Evolutionary conservation across 1,140 invertebrate genomes (phyloP).

Genomic region (Brachionus rotundiformis): DNA sequence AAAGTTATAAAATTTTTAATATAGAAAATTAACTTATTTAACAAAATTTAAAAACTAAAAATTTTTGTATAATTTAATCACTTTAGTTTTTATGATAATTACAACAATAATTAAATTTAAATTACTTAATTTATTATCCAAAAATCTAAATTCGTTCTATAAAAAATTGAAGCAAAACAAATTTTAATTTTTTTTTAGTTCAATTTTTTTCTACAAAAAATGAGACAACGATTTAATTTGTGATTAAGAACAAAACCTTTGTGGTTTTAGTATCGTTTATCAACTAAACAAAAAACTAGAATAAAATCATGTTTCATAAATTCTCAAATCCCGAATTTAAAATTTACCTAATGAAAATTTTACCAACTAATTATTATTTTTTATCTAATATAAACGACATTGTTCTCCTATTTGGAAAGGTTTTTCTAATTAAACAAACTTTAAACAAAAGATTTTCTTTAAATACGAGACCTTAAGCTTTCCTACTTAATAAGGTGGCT

Average conservation of each 20-base stretch:
- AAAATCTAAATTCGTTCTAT: background rate
- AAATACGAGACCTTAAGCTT: background rate
- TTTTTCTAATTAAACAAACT: slow-evolving; percentile 8
- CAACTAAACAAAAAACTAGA: background rate
- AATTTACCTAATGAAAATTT: slow-evolving; percentile 13
- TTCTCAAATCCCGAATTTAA: background rate
- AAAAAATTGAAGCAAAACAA: background rate
- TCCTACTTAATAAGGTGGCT: background rate
- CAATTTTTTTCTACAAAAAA: background rate
- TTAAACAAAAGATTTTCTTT: background rate
- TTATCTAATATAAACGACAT: slow-evolving; percentile 40
- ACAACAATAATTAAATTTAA: background rate
- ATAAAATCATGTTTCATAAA: slow-evolving; percentile 40
- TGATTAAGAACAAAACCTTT: background rate
- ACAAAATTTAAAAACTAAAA: background rate
- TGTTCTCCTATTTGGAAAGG: background rate
- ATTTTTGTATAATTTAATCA: background rate
- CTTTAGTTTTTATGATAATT: background rate
- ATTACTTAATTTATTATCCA: background rate
- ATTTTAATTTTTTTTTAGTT: background rate
- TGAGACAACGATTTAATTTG: background rate
- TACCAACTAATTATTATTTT: slow-evolving; percentile 31
- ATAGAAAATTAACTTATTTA: no score
- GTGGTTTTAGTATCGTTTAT: background rate
- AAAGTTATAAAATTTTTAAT: no score